Percentiles rank a stretch among this genome's conserved stretches.
Conservation (phyloP, 2,888 invertebrate genomes). For the Macaria liturata region DNA sequence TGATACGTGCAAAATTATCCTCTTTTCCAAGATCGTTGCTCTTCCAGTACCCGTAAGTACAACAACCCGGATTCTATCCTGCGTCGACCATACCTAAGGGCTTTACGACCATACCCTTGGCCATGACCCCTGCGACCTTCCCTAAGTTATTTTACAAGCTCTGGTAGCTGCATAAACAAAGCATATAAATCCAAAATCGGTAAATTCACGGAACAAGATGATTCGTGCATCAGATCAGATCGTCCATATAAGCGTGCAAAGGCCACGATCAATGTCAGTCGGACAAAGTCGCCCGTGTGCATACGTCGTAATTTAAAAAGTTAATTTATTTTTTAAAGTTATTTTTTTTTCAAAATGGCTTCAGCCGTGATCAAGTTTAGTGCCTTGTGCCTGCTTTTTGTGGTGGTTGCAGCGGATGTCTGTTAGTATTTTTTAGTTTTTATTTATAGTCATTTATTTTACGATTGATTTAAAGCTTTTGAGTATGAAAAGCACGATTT, state of each 20-base stretch:
- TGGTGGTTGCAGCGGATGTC: conserved; percentile 63
- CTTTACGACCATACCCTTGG: conserved; percentile 8
- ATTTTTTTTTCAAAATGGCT: conserved; percentile 58
- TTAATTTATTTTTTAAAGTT: conserved; percentile 42
- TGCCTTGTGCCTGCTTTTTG: conserved; percentile 71
- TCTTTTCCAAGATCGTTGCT: no score
- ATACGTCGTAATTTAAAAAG: conserved; percentile 40
- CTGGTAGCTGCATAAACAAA: conserved; percentile 12
- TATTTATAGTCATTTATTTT: background rate
- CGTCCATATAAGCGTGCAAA: conserved; percentile 66
- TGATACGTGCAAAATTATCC: no score
- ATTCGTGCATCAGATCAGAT: conserved; percentile 56
- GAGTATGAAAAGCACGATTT: no score
- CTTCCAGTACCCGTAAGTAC: no score
- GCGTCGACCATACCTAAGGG: background rate
- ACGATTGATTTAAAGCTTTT: no score
- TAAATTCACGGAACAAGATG: conserved; percentile 54
- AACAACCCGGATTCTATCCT: conserved; percentile 5
- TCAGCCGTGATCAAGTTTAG: conserved; percentile 74
- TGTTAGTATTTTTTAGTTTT: conserved; percentile 56
- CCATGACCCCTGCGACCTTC: conserved; percentile 16
- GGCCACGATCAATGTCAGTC: conserved; percentile 75
- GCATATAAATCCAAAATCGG: conserved; percentile 24
- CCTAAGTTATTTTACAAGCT: conserved; percentile 6
- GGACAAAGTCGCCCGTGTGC: conserved; percentile 52